phyloP scores from a whole-genome alignment of 2,797 vertebrate genomes.

The Enteromius paludinosus region DNA sequence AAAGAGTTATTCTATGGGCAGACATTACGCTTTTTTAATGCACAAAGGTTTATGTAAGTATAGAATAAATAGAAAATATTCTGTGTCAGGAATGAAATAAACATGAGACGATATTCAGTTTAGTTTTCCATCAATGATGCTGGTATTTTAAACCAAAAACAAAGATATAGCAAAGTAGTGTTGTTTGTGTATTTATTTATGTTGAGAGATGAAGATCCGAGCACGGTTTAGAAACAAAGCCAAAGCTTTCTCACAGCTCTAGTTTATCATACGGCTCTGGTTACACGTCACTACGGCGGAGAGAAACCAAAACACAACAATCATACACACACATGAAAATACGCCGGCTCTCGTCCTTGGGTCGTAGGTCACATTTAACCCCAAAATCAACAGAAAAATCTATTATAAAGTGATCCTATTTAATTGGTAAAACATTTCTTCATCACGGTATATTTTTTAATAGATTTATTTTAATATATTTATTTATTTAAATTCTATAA shows the following conservation, averaged over 20 bases:
- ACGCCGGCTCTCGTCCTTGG: background rate
- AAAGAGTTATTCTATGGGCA: background rate
- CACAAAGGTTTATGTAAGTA: background rate
- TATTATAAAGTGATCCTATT: background rate
- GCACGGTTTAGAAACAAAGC: background rate
- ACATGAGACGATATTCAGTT: background rate
- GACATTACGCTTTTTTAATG: background rate
- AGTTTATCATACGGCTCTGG: background rate
- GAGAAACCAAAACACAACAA: slow-evolving; percentile 47
- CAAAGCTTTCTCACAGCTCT: background rate
- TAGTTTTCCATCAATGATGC: background rate
- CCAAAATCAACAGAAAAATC: background rate
- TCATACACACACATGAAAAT: background rate
- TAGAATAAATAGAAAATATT: background rate
- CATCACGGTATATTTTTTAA: background rate
- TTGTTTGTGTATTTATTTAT: background rate
- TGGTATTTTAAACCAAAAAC: too few relatives aligned
- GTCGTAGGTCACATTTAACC: background rate
- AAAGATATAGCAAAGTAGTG: background rate
- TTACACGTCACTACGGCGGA: slow-evolving; percentile 2
- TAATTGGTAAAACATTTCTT: background rate
- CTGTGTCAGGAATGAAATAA: background rate
- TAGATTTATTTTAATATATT: background rate
- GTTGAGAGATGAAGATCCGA: background rate
- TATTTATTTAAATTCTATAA: too few relatives aligned